These are phyloP conservation scores for Volucella inanis DNA, from an alignment of 2,888 invertebrate genomes.

Conservation along the genomic window DNA sequence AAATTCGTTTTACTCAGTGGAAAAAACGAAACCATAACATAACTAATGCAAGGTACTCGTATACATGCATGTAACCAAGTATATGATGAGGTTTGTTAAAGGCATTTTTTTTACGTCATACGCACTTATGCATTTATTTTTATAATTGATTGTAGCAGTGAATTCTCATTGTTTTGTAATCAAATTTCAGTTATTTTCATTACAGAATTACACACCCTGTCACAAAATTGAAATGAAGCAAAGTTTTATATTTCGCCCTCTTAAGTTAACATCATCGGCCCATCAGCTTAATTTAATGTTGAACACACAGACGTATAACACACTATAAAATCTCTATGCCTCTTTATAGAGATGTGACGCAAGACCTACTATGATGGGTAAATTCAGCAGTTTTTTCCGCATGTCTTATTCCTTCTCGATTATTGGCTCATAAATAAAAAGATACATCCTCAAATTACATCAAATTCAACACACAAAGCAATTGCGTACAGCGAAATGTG, in stretches of 20 bases:
- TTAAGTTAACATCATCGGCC: constrained; percentile 65
- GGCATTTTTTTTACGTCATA: too few relatives aligned
- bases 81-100: too few relatives aligned
- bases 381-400: constrained; percentile 76
- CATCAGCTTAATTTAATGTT: constrained; percentile 72
- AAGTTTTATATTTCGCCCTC: constrained; percentile 71
- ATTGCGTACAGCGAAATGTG: constrained; percentile 49
- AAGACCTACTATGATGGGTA: constrained; percentile 43
- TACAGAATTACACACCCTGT: constrained; percentile 72
- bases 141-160: constrained; percentile 24
- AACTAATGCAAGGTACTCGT: too few relatives aligned
- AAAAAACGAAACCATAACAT: too few relatives aligned
- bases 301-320: constrained; percentile 66
- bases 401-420: constrained; percentile 80
- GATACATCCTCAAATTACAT: constrained; percentile 81
- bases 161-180: constrained; percentile 51
- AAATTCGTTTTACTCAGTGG: too few relatives aligned
- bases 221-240: constrained; percentile 69
- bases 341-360: constrained; percentile 16
- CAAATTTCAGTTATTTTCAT: constrained; percentile 70
- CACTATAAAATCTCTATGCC: constrained; percentile 62
- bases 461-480: constrained; percentile 66
- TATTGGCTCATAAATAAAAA: constrained; percentile 81
- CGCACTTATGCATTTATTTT: too few relatives aligned
- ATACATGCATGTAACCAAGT: too few relatives aligned